Conservation (phyloP, 2,888 invertebrate species). For the Miltochrista miniata region DNA sequence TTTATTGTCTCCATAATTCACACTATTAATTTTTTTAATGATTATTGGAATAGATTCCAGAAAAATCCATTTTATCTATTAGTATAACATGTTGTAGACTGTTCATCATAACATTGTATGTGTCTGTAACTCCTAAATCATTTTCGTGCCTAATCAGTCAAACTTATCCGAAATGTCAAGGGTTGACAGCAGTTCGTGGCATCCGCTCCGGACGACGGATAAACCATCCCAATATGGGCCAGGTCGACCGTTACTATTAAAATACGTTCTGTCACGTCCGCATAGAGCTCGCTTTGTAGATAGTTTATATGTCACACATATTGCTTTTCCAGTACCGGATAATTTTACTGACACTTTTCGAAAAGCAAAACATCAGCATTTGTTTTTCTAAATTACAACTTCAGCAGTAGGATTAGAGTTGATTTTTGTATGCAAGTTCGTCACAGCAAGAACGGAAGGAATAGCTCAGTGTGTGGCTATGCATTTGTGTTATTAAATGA, state of each 20-base stretch:
- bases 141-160: constrained; percentile 73
- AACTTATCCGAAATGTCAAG: constrained; percentile 76
- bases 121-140: constrained; percentile 57
- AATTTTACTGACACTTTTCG: constrained; percentile 47
- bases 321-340: constrained; percentile 51
- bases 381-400: constrained; percentile 30
- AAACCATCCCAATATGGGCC: constrained; percentile 54
- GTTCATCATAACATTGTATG: constrained; percentile 58
- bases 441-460: constrained; percentile 74
- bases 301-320: constrained; percentile 43
- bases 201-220: constrained; percentile 68
- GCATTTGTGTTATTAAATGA: constrained; percentile 83
- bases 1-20: constrained; percentile 37
- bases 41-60: constrained; percentile 22
- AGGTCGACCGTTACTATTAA: constrained; percentile 30
- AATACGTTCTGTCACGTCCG: constrained; percentile 36
- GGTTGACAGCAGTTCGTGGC: constrained; percentile 78
- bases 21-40: background rate
- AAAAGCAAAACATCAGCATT: constrained; percentile 47
- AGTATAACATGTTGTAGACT: constrained; percentile 30
- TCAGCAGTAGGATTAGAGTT: constrained; percentile 31
- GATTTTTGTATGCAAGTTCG: constrained; percentile 34
- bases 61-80: constrained; percentile 31
- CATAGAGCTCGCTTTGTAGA: constrained; percentile 45
- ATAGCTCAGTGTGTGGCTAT: constrained; percentile 80